Conservation (phyloP, 2,113 vertebrate species). For the Euleptes europaea region DNA sequence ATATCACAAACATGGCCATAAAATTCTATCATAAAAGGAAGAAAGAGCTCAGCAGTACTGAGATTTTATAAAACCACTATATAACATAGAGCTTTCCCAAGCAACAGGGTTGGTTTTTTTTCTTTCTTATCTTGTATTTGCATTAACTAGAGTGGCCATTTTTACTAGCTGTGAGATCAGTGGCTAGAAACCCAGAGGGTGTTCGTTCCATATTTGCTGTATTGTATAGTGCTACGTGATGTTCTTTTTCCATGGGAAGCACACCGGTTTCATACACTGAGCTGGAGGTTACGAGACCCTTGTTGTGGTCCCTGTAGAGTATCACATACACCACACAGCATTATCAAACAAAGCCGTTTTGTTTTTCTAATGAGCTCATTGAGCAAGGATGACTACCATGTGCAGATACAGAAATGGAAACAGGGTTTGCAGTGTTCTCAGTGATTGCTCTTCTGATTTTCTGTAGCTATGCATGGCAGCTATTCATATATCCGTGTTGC, state of each 20-base stretch:
- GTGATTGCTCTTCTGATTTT: constrained; percentile 25
- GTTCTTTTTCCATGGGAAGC: constrained; percentile 27
- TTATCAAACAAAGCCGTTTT: constrained; percentile 47
- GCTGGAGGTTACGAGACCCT: constrained; percentile 15
- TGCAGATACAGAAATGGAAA: constrained; percentile 31
- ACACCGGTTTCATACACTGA: constrained; percentile 5
- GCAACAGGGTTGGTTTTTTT: constrained; percentile 5
- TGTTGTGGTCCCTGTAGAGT: constrained; percentile 26
- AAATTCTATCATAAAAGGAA: constrained; percentile 48
- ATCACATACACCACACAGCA: constrained; percentile 1
- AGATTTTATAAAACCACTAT: constrained; percentile 52
- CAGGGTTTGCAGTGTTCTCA: not conserved
- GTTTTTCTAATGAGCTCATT: constrained; percentile 56
- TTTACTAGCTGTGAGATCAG: constrained; percentile 34
- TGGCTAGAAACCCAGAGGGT: constrained; percentile 30
- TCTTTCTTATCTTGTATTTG: constrained; percentile 40
- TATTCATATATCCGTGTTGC: constrained; percentile 10
- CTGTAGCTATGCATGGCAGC: not conserved
- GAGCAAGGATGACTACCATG: constrained; percentile 35
- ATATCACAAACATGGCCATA: constrained; percentile 9
- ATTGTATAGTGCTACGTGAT: constrained; percentile 7
- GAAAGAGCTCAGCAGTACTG: constrained; percentile 23
- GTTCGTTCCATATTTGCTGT: constrained; percentile 1
- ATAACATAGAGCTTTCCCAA: constrained; percentile 43
- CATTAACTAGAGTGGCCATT: constrained; percentile 33